phyloP scores from a whole-genome alignment of 2,888 invertebrate genomes.

The Eupithecia inturbata region DNA sequence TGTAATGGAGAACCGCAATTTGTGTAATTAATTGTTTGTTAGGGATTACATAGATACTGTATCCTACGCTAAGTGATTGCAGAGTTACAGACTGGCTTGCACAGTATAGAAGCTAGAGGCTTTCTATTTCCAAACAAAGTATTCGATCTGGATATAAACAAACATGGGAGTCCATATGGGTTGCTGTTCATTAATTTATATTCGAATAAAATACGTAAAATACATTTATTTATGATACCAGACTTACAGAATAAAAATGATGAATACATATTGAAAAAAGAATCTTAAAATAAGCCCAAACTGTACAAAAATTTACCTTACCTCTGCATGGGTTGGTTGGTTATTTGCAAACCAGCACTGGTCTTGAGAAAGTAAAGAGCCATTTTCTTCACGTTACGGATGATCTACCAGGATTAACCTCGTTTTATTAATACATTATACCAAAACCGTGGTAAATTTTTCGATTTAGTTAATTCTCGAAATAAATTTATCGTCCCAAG shows the following conservation, averaged over 20 bases:
- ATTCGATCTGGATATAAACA: not conserved
- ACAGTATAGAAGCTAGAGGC: not conserved
- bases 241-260: not conserved
- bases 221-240: not conserved
- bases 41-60: not conserved
- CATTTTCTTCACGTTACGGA: too few species aligned
- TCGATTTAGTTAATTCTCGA: too few species aligned
- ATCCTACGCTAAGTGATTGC: conserved; percentile 3
- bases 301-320: too few species aligned
- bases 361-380: too few species aligned
- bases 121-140: not conserved
- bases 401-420: too few species aligned
- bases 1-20: conserved; percentile 11
- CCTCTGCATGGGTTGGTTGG: too few species aligned
- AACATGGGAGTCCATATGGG: not conserved
- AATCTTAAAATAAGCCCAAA: too few species aligned
- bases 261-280: too few species aligned
- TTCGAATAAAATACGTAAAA: not conserved
- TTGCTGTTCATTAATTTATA: not conserved
- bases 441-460: too few species aligned
- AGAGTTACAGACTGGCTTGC: not conserved
- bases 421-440: too few species aligned
- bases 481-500: not conserved
- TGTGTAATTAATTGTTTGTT: conserved; percentile 12
- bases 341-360: too few species aligned